phyloP scores from a whole-genome alignment of 2,888 invertebrate species.

The Venusia cambrica region DNA sequence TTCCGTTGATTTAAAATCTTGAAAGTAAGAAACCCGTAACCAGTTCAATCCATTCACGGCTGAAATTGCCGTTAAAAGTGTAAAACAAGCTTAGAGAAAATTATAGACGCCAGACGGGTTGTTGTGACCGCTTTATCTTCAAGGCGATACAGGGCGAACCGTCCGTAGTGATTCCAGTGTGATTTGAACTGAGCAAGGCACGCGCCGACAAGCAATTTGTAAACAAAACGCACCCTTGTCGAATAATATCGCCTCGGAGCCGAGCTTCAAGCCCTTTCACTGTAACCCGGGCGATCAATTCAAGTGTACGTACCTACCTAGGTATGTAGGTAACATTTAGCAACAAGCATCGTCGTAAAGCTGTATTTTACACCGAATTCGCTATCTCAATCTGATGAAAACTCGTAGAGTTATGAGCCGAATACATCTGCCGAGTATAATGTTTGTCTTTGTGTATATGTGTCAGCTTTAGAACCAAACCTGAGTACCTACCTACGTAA shows the following conservation, averaged over 20 bases:
- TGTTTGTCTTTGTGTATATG: constrained; percentile 2
- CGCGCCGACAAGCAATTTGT: constrained; percentile 71
- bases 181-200: constrained; percentile 53
- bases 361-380: constrained; percentile 37
- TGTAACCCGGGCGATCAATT: constrained; percentile 59
- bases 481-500: too few relatives aligned
- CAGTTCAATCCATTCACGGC: constrained; percentile 57
- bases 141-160: constrained; percentile 27
- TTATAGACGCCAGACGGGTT: constrained; percentile 59
- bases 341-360: constrained; percentile 57
- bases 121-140: constrained; percentile 55
- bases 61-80: constrained; percentile 53
- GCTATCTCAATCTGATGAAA: constrained; percentile 22
- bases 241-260: constrained; percentile 59
- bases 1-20: constrained; percentile 24
- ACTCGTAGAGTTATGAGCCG: constrained; percentile 19
- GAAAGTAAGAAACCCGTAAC: constrained; percentile 41
- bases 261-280: constrained; percentile 55
- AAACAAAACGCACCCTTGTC: constrained; percentile 71
- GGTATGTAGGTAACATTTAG: too few relatives aligned
- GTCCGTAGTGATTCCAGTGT: constrained; percentile 43
- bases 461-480: too few relatives aligned
- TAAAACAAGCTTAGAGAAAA: constrained; percentile 64
- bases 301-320: constrained; percentile 44
- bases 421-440: constrained; percentile 15